phyloP scores from a whole-genome alignment of 2,113 vertebrate genomes.

The Cranoglanis bouderius region DNA sequence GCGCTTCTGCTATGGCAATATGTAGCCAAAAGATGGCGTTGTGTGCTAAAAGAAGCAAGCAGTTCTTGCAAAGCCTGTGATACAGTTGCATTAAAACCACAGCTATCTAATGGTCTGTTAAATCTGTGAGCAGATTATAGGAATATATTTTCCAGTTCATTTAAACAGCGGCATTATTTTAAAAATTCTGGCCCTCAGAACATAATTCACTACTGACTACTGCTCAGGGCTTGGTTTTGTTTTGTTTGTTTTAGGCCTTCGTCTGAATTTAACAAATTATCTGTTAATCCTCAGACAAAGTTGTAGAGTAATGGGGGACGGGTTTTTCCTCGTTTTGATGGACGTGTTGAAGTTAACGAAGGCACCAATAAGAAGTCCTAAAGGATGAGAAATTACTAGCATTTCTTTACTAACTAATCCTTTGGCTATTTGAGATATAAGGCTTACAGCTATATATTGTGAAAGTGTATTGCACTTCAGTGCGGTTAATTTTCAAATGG shows the following conservation, averaged over 20 bases:
- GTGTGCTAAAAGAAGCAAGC: neutral
- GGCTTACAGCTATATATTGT: neutral
- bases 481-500: neutral
- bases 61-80: neutral
- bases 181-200: neutral
- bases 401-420: neutral
- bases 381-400: neutral
- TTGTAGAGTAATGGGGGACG: neutral
- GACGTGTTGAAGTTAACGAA: neutral
- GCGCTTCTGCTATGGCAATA: neutral
- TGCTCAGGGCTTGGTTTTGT: neutral
- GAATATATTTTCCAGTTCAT: neutral
- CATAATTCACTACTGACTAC: neutral
- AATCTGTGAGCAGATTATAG: neutral
- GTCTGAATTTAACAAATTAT: neutral
- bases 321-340: neutral
- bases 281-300: neutral
- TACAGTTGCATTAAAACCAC: neutral
- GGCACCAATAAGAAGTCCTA: neutral
- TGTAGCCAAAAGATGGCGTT: neutral
- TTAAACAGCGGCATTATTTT: neutral
- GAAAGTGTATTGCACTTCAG: neutral
- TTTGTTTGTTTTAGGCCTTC: neutral
- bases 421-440: neutral
- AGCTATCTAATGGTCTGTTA: neutral